phyloP scores from a whole-genome alignment of 1,140 invertebrate species.

The Cydia fagiglandana region DNA sequence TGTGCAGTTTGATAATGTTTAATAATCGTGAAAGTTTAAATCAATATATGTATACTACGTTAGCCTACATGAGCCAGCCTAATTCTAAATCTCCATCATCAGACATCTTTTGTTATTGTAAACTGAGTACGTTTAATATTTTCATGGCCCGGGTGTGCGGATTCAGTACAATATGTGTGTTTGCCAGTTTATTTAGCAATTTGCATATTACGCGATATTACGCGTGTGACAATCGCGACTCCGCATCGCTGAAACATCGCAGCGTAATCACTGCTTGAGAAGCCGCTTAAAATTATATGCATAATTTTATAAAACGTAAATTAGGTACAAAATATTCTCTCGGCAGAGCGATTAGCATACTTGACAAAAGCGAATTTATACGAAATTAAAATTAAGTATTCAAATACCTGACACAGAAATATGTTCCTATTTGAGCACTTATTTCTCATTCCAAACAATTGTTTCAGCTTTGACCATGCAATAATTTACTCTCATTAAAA shows the following conservation, averaged over 20 bases:
- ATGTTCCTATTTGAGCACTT: too few relatives aligned
- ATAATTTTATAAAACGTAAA: conserved; percentile 3
- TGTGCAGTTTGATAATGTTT: too few relatives aligned
- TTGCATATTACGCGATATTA: conserved; percentile 14
- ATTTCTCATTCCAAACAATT: too few relatives aligned
- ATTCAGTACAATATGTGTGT: background rate
- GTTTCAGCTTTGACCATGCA: too few relatives aligned
- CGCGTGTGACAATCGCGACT: background rate
- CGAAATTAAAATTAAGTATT: background rate
- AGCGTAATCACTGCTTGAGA: conserved; percentile 4
- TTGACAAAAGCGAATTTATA: background rate
- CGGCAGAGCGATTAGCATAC: background rate
- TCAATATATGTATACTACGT: too few relatives aligned
- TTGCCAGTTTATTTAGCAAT: conserved; percentile 4
- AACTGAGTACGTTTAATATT: background rate
- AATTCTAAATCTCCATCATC: too few relatives aligned
- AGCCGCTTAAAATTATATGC: conserved; percentile 7
- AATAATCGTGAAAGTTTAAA: too few relatives aligned
- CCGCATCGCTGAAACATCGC: background rate
- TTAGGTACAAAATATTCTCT: background rate
- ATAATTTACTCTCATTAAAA: too few relatives aligned
- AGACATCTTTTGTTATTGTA: background rate
- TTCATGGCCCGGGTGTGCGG: background rate
- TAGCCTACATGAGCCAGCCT: too few relatives aligned
- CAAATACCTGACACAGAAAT: too few relatives aligned